Percentiles rank a stretch among this genome's conserved stretches.
These are phyloP conservation scores for Drosophila peninsularis DNA, from an alignment of 2,888 invertebrate genomes.

Conservation along the genomic window DNA sequence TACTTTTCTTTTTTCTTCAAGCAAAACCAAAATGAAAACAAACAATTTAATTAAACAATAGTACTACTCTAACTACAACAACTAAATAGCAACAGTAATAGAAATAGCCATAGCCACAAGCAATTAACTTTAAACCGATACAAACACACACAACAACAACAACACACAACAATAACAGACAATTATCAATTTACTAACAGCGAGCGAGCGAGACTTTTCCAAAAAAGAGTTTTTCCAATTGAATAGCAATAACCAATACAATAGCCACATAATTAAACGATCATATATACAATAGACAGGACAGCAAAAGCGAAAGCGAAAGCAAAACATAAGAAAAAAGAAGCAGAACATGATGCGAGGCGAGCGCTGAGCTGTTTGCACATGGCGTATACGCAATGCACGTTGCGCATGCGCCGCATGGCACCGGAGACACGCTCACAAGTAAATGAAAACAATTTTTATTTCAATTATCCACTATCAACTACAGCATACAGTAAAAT, in stretches of 20 bases:
- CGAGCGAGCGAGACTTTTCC: constrained; percentile 8
- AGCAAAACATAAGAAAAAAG: constrained; percentile 55
- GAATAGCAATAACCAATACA: constrained; percentile 75
- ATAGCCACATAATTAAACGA: constrained; percentile 75
- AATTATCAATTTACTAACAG: constrained; percentile 20
- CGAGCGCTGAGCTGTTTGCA: constrained; percentile 29
- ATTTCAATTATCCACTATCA: constrained; percentile 73
- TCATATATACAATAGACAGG: constrained; percentile 61
- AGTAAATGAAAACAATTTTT: constrained; percentile 67
- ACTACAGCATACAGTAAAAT: constrained; percentile 43
- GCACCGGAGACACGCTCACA: constrained; percentile 13
- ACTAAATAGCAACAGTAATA: constrained; percentile 75
- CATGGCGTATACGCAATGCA: constrained; percentile 27
- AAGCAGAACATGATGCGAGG: constrained; percentile 61
- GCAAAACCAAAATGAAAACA: constrained; percentile 43
- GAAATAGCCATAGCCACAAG: constrained; percentile 74
- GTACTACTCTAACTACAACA: constrained; percentile 69
- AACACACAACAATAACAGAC: constrained; percentile 34
- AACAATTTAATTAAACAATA: constrained; percentile 74
- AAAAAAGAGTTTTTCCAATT: constrained; percentile 46
- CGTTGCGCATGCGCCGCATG: constrained; percentile 31
- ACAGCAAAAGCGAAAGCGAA: constrained; percentile 2
- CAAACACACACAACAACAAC: constrained; percentile 25
- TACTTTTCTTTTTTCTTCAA: constrained; percentile 79
- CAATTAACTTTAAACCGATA: constrained; percentile 62